Base-by-base conservation (phyloP, 2,888 invertebrate species). In the Pyrgus malvae region DNA sequence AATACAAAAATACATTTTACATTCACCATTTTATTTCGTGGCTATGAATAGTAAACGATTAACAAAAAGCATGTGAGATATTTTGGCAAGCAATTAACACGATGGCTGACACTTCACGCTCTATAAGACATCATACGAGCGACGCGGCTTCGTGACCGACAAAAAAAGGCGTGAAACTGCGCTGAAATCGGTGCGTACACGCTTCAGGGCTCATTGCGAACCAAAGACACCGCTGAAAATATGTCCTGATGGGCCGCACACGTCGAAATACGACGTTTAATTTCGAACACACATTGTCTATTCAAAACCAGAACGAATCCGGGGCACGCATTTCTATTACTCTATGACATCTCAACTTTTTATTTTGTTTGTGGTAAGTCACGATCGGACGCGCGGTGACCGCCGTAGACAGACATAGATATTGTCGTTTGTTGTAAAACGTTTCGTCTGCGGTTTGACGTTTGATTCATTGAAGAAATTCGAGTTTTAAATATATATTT, bases 121-220 rank as follows among this genome's bases (percentile, higher is more conserved):
- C 69, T 76, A 79, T 84, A 75, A 76, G 64, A 60, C 72, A 76
- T 75, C 80, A 76, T 76, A 78, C 76, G 71, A 66, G 66, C 66
- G 69, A 67, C 65, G 68, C 66, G 65, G 66, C 35, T 38, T 48
- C 12, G 33, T 12, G 25, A 29, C 38, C 58, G 68, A 63, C 67
- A 66, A 84, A 83, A 84, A 83, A 80, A 85, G 83, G 84, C 87
- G 86, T 87, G 86, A 87, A 88, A 83, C 69, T 60, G 58, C 66
- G 73, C 85, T 85, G 82, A 85, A 86, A 83, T 84, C 78, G 80
- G 64, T 66, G 69, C 72, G 73, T 66, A 61, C 69, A 75, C 78
- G 78, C 81, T 87, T 88, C 87, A 88, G 84, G 89, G 69, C 67
- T 70, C 85, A 87, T 87, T 85, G 73, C 76, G 57, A 70, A 58